Evolutionary conservation across 2,113 vertebrate genomes (phyloP), one percentile per base, ranked within the genome.

Genomic region (Sphyrna mokarran): DNA sequence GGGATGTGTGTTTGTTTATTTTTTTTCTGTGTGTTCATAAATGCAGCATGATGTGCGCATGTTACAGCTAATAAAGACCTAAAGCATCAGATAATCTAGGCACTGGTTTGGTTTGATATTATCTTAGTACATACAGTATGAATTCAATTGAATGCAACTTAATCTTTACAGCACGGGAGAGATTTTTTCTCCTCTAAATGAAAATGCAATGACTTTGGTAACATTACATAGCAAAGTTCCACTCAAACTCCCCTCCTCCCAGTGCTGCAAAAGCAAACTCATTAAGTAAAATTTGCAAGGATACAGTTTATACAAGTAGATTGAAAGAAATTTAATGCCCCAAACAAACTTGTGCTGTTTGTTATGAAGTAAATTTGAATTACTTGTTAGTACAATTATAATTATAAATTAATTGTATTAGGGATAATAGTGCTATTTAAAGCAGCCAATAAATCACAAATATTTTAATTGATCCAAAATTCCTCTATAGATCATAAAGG

Each of bases 1-100:
- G 18, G 69, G 23, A 95, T 95, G 94, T 72, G 68, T 72, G 54
- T 72, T 48, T 93, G 33, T 29, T 94, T 18, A 91, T 93, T 76
- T 54, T 33, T 94, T 72, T 95, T 95, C 94, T 95, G 94, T 70
- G 69, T 40, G n/a, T 91, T 66, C 13, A 66, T 91, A 91, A 91
- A 91, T n/a, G 6, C 14, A 13, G 63, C 33, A 91, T 68, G 18
- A 93, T 93, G n/a, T 93, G 89, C 61, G 16, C n/a, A 93, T 66
- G 63, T 93, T 66, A 22, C 87, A 66, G 89, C n/a, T 37, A 68
- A 14, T n/a, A 37, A 93, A 37, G 18, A 66, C 10, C 61, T 61
- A 90, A 90, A 90, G 29, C n/a, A 40, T 93, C n/a, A 37, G n/a
- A 93, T n/a, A 66, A 40, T 93, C 89, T 93, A 93, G 89, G 61